A percentile compares a stretch with the other conserved stretches of the same genome.
phyloP scores from a whole-genome alignment of 2,888 invertebrate genomes.

The Dermolepida albohirtum region DNA sequence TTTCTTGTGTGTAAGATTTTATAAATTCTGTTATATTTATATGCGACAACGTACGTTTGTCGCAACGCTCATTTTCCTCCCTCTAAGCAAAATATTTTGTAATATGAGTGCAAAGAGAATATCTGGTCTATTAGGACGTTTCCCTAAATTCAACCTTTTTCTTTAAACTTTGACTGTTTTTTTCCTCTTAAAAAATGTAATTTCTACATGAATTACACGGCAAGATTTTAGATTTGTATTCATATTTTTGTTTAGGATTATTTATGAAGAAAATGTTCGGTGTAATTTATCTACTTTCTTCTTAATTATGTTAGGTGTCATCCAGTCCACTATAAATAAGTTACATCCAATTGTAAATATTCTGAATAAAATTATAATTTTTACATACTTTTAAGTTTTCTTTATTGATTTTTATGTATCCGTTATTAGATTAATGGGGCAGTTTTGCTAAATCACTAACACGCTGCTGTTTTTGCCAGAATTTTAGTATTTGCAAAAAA shows the following conservation, averaged over 20 bases:
- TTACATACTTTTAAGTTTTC: conserved; percentile 9
- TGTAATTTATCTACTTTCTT: not conserved
- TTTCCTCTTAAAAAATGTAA: too few relatives aligned
- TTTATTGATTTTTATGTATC: too few relatives aligned
- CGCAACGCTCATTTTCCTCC: not conserved
- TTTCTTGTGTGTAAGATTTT: conserved; percentile 18
- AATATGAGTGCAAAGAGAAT: too few relatives aligned
- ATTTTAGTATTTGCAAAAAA: too few relatives aligned
- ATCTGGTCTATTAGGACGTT: too few relatives aligned
- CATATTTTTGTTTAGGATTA: conserved; percentile 3
- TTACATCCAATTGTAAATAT: conserved; percentile 44
- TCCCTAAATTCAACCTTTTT: too few relatives aligned
- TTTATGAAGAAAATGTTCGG: not conserved
- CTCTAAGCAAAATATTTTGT: not conserved
- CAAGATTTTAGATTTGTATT: not conserved
- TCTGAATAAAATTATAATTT: conserved; percentile 45
- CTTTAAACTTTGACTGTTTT: too few relatives aligned
- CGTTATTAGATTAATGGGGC: too few relatives aligned
- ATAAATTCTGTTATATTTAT: not conserved
- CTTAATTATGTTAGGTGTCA: not conserved
- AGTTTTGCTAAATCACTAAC: too few relatives aligned
- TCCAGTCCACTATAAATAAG: conserved; percentile 32
- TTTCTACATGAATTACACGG: not conserved
- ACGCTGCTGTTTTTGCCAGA: too few relatives aligned
- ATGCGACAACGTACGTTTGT: not conserved